A percentile compares a stretch with the other conserved stretches of the same genome.
These are phyloP conservation scores for Lathamus discolor DNA, from an alignment of 2,113 vertebrate genomes.

Conservation along the genomic window DNA sequence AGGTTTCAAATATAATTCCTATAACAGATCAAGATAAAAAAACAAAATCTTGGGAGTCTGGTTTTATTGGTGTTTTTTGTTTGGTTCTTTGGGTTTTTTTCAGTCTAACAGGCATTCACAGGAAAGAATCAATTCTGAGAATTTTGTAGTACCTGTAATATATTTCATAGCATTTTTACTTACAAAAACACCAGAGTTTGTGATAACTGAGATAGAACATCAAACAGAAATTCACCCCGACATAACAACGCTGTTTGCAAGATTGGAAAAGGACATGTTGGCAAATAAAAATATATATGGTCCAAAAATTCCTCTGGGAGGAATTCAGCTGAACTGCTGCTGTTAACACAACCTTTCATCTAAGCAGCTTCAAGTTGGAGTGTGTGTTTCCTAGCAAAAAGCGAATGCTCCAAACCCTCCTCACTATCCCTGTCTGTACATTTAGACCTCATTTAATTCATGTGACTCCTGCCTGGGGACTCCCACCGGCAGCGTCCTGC, in stretches of 20 bases:
- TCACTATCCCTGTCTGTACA: background rate
- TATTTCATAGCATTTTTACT: background rate
- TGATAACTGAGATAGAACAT: background rate
- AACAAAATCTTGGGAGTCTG: background rate
- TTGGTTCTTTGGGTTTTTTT: background rate
- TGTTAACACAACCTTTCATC: background rate
- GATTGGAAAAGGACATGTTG: background rate
- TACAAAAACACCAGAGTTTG: background rate
- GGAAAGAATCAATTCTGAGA: background rate
- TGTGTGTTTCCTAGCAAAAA: background rate
- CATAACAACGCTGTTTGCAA: background rate
- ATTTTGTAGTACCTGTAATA: background rate
- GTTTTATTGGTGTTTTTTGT: background rate
- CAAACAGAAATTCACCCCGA: background rate
- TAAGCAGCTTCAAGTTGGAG: fast-evolving
- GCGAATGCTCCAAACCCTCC: fast-evolving
- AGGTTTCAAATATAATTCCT: background rate
- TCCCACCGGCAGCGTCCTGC: background rate
- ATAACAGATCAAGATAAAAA: background rate
- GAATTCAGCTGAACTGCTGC: background rate
- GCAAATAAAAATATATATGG: background rate
- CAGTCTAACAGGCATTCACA: background rate
- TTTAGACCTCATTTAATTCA: background rate
- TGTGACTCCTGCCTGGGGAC: background rate
- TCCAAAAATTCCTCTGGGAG: background rate